Percentiles rank a stretch among this genome's conserved stretches.
Conservation (phyloP, 2,888 invertebrate genomes). For the Nysson spinosus region DNA sequence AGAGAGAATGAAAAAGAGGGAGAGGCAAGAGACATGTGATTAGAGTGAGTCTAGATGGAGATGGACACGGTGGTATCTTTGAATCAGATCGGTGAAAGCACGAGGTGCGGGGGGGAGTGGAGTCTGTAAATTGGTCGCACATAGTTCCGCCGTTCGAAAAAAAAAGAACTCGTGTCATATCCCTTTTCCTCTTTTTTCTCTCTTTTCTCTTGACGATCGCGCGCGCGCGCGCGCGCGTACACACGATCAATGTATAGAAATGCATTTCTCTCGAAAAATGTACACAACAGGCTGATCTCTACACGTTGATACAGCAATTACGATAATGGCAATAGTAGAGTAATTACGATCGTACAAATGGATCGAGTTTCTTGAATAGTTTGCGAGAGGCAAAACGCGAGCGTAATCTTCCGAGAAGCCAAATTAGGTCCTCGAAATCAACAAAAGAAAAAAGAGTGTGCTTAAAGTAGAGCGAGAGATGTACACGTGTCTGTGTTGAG, state of each 20-base stretch:
- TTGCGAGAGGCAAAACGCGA: neutral
- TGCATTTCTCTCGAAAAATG: too few species aligned
- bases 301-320: neutral
- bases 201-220: neutral
- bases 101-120: neutral
- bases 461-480: neutral
- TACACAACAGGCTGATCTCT: too few species aligned
- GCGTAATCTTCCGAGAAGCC: neutral
- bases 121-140: neutral
- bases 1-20: neutral
- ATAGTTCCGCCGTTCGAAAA: neutral
- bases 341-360: neutral
- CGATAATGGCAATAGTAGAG: neutral
- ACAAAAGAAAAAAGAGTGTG: neutral
- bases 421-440: neutral
- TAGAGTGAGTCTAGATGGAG: neutral
- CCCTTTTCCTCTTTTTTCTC: too few species aligned
- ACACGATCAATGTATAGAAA: neutral
- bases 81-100: neutral
- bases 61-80: too few species aligned
- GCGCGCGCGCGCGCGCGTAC: neutral
- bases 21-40: neutral
- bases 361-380: neutral
- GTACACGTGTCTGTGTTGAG: slow-evolving; percentile 10
- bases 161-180: neutral